Percentiles rank a stretch among this genome's conserved stretches.
These are phyloP conservation scores for Guaruba guarouba DNA, from an alignment of 2,113 vertebrate genomes.

Conservation along the genomic window DNA sequence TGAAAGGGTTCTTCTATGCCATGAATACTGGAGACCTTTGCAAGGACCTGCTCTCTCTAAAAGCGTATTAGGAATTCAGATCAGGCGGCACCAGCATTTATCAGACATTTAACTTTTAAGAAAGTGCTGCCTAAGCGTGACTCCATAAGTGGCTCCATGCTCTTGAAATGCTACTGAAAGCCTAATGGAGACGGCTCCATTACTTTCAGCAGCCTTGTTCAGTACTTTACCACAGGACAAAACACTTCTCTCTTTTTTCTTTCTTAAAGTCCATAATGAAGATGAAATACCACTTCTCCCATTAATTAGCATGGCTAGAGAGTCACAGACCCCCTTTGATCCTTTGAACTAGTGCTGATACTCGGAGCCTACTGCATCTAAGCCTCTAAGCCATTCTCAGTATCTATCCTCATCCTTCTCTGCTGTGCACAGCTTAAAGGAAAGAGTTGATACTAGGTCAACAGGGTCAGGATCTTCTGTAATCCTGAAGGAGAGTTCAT, in stretches of 20 bases:
- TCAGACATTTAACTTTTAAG: conserved; percentile 23
- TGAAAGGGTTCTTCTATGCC: background rate
- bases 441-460: conserved; percentile 50
- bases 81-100: background rate
- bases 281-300: conserved; percentile 46
- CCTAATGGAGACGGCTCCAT: background rate
- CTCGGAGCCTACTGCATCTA: conserved; percentile 30
- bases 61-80: background rate
- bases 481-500: conserved; percentile 43
- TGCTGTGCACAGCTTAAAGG: background rate
- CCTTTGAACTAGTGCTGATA: conserved; percentile 56
- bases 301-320: conserved; percentile 41
- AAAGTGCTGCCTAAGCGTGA: conserved; percentile 35
- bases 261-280: conserved; percentile 37
- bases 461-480: conserved; percentile 38
- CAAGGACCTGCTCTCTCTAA: background rate
- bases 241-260: conserved; percentile 2
- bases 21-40: background rate
- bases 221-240: background rate
- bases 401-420: conserved; percentile 3
- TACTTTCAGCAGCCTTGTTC: background rate
- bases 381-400: conserved; percentile 33
- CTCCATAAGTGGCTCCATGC: conserved; percentile 24
- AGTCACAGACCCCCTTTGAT: conserved; percentile 53
- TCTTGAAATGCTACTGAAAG: conserved; percentile 44